A percentile compares a stretch with the other conserved stretches of the same genome.
phyloP scores from a whole-genome alignment of 2,113 vertebrate genomes.

The Indicator maculatus region DNA sequence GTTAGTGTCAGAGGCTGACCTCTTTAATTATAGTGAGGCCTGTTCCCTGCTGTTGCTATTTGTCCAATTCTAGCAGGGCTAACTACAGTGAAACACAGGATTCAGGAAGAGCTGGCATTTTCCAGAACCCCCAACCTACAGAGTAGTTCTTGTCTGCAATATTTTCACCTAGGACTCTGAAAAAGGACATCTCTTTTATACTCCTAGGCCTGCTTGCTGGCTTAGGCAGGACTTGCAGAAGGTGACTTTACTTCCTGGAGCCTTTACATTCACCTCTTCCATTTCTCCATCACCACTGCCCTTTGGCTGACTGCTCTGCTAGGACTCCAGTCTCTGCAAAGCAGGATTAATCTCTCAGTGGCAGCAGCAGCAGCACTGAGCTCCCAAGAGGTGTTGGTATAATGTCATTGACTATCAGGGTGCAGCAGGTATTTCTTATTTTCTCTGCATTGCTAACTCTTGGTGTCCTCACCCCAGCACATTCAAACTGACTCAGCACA shows the following conservation, averaged over 20 bases:
- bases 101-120: background rate
- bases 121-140: background rate
- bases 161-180: background rate
- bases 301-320: background rate
- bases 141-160: background rate
- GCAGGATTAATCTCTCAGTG: background rate
- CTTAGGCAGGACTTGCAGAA: background rate
- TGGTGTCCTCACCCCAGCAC: no score
- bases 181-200: background rate
- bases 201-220: background rate
- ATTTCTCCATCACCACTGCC: background rate
- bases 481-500: background rate
- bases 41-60: background rate
- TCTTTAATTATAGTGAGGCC: background rate
- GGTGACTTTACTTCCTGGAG: background rate
- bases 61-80: background rate
- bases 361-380: background rate
- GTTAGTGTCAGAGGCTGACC: background rate
- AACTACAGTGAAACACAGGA: background rate
- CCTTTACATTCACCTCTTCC: background rate
- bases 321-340: background rate
- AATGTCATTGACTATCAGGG: background rate
- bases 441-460: background rate
- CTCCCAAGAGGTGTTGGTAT: background rate
- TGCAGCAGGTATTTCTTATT: background rate